Evolutionary conservation across 2,113 vertebrate species (phyloP), one percentile per base, ranked within the genome.

Genomic region (Dicrurus megarhynchus): DNA sequence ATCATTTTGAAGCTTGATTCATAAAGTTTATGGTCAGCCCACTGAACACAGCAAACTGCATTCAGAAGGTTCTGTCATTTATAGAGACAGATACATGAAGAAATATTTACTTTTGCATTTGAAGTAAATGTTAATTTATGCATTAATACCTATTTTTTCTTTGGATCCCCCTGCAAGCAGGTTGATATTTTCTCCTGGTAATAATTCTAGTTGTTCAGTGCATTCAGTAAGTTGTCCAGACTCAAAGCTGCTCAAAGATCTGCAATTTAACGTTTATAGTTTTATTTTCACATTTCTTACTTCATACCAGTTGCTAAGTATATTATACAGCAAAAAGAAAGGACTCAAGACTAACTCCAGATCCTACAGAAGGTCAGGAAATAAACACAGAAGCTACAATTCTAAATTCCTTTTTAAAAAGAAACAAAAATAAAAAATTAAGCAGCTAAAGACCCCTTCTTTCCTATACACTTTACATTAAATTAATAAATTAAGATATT

Each of bases 101-200:
- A 85, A 95, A 28, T 64, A 68, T 47, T 61, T 50, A 32, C 16
- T 94, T 75, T 33, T 33, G 12, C 21, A 78, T 68, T 73, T 84
- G 27, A 71, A 82, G 32, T 70, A 77, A 77, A 56, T 26, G 14
- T 55, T 77, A 63, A 83, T 39, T 70, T 84, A 88, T 49, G 37
- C 30, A 90, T 86, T 86, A 84, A 88, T 98, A 99, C 99, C 99
- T 92, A 99, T 98, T 98, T 99, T 99, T 90, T 99, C 99, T 96
- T 99, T 99, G 94, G 97, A 98, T 94, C 98, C 98, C 49, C 98
- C 98, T 46, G 98, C 98, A 89, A 99, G 98, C 16, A 98, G 97
- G 74, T 98, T 99, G 86, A 99, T 99, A 95, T 99, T 99, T 96
- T 99, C 99, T 87, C 99, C 99, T 7, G 99, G 99, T 88, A 99